A percentile compares a stretch with the other conserved stretches of the same genome.
Evolutionary conservation across 2,113 vertebrate species (phyloP).

Genomic region (Dissostichus mawsoni): DNA sequence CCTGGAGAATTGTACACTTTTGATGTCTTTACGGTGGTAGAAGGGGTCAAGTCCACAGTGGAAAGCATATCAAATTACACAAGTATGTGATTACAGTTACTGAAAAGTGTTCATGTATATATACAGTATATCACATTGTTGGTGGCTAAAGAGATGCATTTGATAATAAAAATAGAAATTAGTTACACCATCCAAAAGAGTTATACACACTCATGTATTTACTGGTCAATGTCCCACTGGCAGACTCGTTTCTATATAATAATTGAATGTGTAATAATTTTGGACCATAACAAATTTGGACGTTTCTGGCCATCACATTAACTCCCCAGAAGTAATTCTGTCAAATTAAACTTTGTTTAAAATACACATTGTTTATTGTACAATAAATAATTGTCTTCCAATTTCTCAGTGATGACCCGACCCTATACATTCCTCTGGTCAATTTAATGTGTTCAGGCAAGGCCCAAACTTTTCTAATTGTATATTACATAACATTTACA

Average conservation of each 20-base stretch:
- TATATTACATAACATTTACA: not conserved
- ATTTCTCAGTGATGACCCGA: not conserved
- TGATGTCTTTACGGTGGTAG: constrained; percentile 39
- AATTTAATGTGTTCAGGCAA: not conserved
- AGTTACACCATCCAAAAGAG: not conserved
- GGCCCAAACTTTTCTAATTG: not conserved
- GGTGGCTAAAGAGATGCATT: not conserved
- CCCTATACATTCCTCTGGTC: not conserved
- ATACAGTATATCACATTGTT: not conserved
- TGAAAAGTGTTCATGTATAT: not conserved
- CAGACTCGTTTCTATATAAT: not conserved
- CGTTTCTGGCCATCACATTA: not conserved
- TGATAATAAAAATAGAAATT: not conserved
- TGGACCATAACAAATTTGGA: not conserved
- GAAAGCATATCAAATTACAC: not conserved
- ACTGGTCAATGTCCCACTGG: not conserved
- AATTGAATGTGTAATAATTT: not conserved
- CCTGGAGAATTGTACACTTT: constrained; percentile 61
- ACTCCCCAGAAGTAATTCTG: not conserved
- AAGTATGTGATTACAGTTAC: constrained; percentile 49
- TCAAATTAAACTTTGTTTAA: not conserved
- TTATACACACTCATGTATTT: not conserved
- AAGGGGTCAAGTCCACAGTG: constrained; percentile 23
- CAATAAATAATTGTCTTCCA: not conserved
- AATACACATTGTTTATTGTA: not conserved